A percentile compares a stretch with the other conserved stretches of the same genome.
These are phyloP conservation scores for Catalaphyllia jardinei DNA, from an alignment of 64 coral and sea anemone species.

Conservation along the genomic window DNA sequence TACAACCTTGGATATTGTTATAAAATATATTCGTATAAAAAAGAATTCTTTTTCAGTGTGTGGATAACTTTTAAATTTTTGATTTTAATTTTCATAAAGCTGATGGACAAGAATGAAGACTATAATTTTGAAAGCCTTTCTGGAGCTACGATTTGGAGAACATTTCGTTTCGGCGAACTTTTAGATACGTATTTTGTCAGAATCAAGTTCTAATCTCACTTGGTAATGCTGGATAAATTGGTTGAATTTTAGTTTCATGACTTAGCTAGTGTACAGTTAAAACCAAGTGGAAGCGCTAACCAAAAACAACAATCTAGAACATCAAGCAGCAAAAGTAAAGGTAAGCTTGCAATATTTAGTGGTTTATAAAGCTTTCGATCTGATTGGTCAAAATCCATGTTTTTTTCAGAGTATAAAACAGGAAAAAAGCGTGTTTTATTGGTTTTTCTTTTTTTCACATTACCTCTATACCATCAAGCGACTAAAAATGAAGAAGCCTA, in stretches of 20 bases:
- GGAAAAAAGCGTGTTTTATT: too few relatives aligned
- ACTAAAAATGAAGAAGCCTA: too few relatives aligned
- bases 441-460: too few relatives aligned
- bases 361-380: neutral
- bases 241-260: constrained; percentile 30
- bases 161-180: neutral
- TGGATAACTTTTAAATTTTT: neutral
- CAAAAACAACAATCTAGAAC: constrained; percentile 2
- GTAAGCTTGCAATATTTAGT: neutral
- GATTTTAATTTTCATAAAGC: constrained; percentile 23
- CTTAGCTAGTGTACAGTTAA: neutral
- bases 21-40: too few relatives aligned
- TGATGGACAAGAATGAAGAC: constrained; percentile 75
- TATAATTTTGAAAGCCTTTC: constrained; percentile 65
- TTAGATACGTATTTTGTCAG: neutral
- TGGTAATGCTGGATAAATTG: neutral
- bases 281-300: neutral
- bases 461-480: too few relatives aligned
- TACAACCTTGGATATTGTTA: too few relatives aligned
- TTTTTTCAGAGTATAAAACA: too few relatives aligned
- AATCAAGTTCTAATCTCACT: neutral
- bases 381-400: too few relatives aligned
- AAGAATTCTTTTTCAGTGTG: neutral
- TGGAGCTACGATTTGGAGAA: neutral
- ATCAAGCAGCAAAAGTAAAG: constrained; percentile 28